Base-by-base conservation (phyloP, 1,140 invertebrate species). In the Adoxophyes honmai region DNA sequence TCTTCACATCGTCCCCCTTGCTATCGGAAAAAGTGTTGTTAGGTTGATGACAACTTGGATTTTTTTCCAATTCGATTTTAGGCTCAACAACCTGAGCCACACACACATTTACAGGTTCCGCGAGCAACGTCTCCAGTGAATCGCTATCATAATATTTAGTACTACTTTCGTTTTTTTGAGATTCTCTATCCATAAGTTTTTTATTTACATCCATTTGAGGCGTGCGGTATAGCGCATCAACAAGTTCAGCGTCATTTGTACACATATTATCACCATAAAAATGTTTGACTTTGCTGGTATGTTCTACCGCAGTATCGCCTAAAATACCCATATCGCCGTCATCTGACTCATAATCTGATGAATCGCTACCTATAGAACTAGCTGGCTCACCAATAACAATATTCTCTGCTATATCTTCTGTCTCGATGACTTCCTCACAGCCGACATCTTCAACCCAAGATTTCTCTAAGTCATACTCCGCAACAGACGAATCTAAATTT, bases 391-490 rank as follows among this genome's bases (percentile, higher is more conserved):
- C 71, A 51, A 80, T 74, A 38, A 62, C 62, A 48, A 81, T 66
- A 60, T 82, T 69, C 70, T 85, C 82, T 33, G 68, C 76, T 34
- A 82, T 64, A 54, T 89, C 82, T 28, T 89, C 89, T 62, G 74
- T 86, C 16, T 87, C 75, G 38, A 90, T 78, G 21, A 87, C 89
- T 67, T 90, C 87, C 52, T 88, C 71, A 62, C 84, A 88, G 7
- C 74, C 87, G 6, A 89, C 80, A 55, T 88, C 87, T 52, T 86
- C 84, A 10, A 89, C 78, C 88, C 89, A 90, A 16, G 84, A 63
- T 60, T 80, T 73, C 62, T 72, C 57, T 36, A 36, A 16, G 13
- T 48, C 18, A 48, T 11, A 48, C 21, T 48, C 21, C 10, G n/a
- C 11, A 21, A 28, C 14, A 11, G n/a, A 21, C 11, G 42, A 21